Evolutionary conservation across 1,140 invertebrate species (phyloP).

Genomic region (Sitobion miscanthi): DNA sequence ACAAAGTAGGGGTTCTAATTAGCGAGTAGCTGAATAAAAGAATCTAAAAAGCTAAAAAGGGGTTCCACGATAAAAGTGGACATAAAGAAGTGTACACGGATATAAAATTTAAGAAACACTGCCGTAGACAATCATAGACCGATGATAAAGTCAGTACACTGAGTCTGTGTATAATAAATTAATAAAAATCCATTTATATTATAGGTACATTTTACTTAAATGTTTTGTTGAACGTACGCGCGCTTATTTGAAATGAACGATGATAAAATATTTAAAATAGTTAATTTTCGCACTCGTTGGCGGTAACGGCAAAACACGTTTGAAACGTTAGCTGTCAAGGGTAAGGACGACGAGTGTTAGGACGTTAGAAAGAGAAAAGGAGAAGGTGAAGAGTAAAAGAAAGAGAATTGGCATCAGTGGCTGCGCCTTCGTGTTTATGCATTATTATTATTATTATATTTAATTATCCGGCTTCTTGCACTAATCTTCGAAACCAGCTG

Average conservation of each 20-base stretch:
- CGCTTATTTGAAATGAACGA: neutral
- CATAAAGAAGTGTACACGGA: no score
- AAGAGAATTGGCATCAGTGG: neutral
- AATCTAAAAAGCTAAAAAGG: no score
- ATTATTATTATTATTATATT: neutral
- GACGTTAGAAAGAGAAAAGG: neutral
- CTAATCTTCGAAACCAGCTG: neutral
- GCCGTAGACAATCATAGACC: no score
- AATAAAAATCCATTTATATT: no score
- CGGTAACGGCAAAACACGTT: constrained; percentile 28
- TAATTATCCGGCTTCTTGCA: neutral
- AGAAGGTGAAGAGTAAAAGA: constrained; percentile 16
- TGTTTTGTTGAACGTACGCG: neutral
- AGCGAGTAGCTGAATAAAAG: no score
- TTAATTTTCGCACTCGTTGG: neutral
- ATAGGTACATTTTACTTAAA: neutral
- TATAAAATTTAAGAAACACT: no score
- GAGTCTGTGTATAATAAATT: no score
- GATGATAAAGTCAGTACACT: no score
- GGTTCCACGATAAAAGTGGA: no score
- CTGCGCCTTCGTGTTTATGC: neutral
- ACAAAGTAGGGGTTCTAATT: no score
- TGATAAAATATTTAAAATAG: neutral
- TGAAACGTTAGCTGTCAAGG: constrained; percentile 38
- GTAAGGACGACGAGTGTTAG: neutral